These are phyloP conservation scores for Heliconius ethilla DNA, from an alignment of 2,888 invertebrate genomes.

Conservation along the genomic window DNA sequence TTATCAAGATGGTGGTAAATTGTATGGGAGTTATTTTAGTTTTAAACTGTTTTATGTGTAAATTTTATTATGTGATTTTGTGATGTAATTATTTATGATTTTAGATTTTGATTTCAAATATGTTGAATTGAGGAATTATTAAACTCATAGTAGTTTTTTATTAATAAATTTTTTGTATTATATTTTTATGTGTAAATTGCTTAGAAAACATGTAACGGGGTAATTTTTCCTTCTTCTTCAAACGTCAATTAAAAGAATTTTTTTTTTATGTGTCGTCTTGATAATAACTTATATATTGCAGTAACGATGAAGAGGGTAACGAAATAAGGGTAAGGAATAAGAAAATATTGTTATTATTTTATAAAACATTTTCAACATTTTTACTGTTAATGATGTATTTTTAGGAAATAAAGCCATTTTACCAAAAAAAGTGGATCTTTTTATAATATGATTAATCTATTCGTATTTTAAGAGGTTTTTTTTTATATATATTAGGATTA, in stretches of 20 bases:
- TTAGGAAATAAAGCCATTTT: conserved; percentile 18
- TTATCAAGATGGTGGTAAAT: not conserved
- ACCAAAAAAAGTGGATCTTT: not conserved
- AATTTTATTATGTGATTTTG: too few relatives aligned
- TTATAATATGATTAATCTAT: not conserved
- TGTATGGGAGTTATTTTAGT: not conserved
- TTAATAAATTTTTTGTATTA: too few relatives aligned
- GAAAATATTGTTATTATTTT: conserved; percentile 19
- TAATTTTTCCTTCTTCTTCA: too few relatives aligned
- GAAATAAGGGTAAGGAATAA: conserved; percentile 1
- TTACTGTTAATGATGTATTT: conserved; percentile 18
- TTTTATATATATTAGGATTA: not conserved
- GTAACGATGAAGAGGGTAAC: not conserved
- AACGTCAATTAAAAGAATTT: not conserved
- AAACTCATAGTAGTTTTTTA: not conserved
- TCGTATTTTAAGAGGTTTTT: not conserved
- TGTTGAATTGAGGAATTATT: not conserved
- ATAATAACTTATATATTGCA: not conserved
- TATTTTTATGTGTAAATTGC: too few relatives aligned
- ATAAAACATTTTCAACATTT: conserved; percentile 21
- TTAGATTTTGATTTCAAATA: not conserved
- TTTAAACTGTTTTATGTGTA: too few relatives aligned
- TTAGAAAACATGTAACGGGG: too few relatives aligned
- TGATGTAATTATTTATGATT: too few relatives aligned
- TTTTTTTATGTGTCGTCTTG: not conserved